Percentiles rank a stretch among this genome's conserved stretches.
These are phyloP conservation scores for Parelbella ahira DNA, from an alignment of 2,888 invertebrate species.

Conservation along the genomic window DNA sequence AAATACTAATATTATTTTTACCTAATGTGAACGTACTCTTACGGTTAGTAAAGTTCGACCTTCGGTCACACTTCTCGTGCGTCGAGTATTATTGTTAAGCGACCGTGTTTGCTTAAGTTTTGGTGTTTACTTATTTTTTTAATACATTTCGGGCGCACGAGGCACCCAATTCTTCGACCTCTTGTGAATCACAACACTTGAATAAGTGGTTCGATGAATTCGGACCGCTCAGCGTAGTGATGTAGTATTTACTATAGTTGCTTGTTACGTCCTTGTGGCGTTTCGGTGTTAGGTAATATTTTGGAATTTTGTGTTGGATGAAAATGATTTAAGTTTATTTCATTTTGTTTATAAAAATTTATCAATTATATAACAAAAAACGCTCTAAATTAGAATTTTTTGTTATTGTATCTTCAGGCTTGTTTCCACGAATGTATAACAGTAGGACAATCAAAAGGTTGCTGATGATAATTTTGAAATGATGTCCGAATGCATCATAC, in stretches of 20 bases:
- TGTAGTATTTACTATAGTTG: slow-evolving; percentile 5
- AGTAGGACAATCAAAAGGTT: too few relatives aligned
- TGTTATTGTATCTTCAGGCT: too few relatives aligned
- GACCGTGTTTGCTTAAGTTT: slow-evolving; percentile 45
- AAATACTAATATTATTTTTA: slow-evolving; percentile 11
- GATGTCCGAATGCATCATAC: too few relatives aligned
- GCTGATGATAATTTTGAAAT: too few relatives aligned
- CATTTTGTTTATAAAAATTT: too few relatives aligned
- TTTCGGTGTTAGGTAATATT: neutral
- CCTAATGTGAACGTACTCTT: slow-evolving; percentile 15
- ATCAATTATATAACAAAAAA: too few relatives aligned
- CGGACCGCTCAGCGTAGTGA: slow-evolving; percentile 2
- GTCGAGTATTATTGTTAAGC: slow-evolving; percentile 35
- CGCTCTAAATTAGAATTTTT: too few relatives aligned
- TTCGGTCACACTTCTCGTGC: slow-evolving; percentile 32
- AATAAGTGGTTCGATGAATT: slow-evolving; percentile 34
- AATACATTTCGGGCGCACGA: slow-evolving; percentile 39
- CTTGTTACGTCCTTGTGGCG: neutral
- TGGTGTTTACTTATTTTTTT: slow-evolving; percentile 29
- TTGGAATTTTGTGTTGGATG: too few relatives aligned
- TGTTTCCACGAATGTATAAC: too few relatives aligned
- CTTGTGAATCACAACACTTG: slow-evolving; percentile 34
- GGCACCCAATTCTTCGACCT: slow-evolving; percentile 41
- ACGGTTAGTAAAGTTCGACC: slow-evolving; percentile 30
- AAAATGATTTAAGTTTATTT: too few relatives aligned